Evolutionary conservation across 2,888 invertebrate genomes (phyloP).

Genomic region (Andrena minutula): DNA sequence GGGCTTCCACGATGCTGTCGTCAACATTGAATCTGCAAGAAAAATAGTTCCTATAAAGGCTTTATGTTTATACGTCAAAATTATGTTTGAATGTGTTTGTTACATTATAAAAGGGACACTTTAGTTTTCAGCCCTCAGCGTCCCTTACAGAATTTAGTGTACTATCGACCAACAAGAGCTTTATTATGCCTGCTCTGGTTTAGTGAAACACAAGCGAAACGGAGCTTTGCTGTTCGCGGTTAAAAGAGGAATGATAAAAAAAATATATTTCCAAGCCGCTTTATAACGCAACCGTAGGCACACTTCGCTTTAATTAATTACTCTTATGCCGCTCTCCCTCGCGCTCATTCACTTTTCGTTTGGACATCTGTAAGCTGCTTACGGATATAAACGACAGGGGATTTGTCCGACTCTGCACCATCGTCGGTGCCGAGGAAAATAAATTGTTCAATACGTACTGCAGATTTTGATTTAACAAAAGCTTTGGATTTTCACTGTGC

Average conservation of each 20-base stretch:
- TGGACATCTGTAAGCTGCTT: slow-evolving; percentile 62
- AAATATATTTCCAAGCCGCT: slow-evolving; percentile 37
- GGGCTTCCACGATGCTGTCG: slow-evolving; percentile 82
- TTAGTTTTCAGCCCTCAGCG: too few species aligned
- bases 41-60: neutral
- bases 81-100: too few species aligned
- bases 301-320: slow-evolving; percentile 58
- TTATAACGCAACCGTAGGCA: slow-evolving; percentile 40
- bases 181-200: slow-evolving; percentile 6
- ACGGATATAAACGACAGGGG: slow-evolving; percentile 61
- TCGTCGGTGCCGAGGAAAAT: slow-evolving; percentile 55
- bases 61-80: too few species aligned
- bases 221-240: neutral
- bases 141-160: too few species aligned
- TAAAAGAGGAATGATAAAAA: neutral
- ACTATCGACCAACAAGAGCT: neutral
- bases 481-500: slow-evolving; percentile 33
- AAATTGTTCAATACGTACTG: slow-evolving; percentile 54
- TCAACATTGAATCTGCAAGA: slow-evolving; percentile 83
- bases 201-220: neutral
- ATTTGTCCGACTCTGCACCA: slow-evolving; percentile 53
- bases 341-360: slow-evolving; percentile 44
- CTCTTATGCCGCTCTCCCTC: slow-evolving; percentile 36
- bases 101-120: too few species aligned
- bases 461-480: slow-evolving; percentile 63